A percentile compares a stretch with the other conserved stretches of the same genome.
phyloP scores from a whole-genome alignment of 2,797 vertebrate species.

The Gadopsis bispinosus region DNA sequence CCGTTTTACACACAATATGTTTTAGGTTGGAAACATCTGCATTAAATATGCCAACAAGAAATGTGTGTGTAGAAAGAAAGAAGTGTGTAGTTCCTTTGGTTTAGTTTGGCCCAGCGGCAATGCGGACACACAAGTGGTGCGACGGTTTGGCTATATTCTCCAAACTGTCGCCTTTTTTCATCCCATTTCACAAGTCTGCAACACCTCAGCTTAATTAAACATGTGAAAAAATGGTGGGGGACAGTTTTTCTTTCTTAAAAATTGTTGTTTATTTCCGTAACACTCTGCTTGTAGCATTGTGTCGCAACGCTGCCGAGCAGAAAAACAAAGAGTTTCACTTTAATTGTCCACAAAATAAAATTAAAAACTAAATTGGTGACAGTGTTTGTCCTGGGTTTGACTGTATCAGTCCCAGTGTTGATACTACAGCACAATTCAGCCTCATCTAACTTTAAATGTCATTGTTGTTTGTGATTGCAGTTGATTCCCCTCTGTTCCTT shows the following conservation, averaged over 20 bases:
- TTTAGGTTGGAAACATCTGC: neutral
- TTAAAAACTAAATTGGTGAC: neutral
- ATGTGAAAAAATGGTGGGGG: no score
- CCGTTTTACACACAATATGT: neutral
- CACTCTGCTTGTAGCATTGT: neutral
- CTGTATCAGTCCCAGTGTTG: neutral
- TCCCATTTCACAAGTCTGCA: neutral
- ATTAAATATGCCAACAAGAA: neutral
- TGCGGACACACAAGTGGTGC: neutral
- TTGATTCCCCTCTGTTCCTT: slow-evolving; percentile 10
- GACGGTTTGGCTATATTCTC: neutral
- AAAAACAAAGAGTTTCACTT: neutral
- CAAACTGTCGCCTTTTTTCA: no score
- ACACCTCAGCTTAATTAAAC: neutral
- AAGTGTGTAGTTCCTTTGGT: neutral
- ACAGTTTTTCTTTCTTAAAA: neutral
- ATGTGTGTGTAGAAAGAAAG: no score
- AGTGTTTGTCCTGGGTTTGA: neutral
- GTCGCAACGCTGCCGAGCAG: neutral
- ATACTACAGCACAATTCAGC: neutral
- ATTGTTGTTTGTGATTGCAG: slow-evolving; percentile 18
- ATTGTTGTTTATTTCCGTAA: neutral
- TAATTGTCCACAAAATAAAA: neutral
- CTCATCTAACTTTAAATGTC: slow-evolving; percentile 37
- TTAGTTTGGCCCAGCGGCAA: neutral